phyloP scores from a whole-genome alignment of 2,888 invertebrate species.

The Drosophila niveifrons region DNA sequence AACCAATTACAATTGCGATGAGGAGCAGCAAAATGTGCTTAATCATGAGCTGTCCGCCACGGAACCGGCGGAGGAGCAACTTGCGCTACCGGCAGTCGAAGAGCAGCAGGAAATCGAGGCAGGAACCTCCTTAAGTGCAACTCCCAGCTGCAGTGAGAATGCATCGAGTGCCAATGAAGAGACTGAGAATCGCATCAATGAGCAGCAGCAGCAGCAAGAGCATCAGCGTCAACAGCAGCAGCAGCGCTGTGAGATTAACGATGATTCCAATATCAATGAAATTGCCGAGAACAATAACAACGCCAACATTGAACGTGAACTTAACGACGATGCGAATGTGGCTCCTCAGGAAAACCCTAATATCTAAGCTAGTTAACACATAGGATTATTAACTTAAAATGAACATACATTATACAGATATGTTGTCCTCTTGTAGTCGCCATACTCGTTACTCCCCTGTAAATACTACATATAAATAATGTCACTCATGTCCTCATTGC shows the following conservation, averaged over 20 bases:
- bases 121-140: constrained; percentile 28
- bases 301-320: constrained; percentile 84
- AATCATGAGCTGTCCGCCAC: constrained; percentile 64
- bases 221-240: constrained; percentile 30
- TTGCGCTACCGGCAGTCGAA: not conserved
- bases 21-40: constrained; percentile 77
- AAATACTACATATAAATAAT: constrained; percentile 26
- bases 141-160: constrained; percentile 5
- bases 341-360: constrained; percentile 61
- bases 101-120: constrained; percentile 19
- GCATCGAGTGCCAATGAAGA: constrained; percentile 69
- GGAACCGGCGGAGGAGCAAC: constrained; percentile 12
- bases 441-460: constrained; percentile 37
- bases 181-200: constrained; percentile 83
- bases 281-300: constrained; percentile 85
- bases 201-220: constrained; percentile 72
- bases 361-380: constrained; percentile 35
- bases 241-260: constrained; percentile 41
- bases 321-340: constrained; percentile 79
- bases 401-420: constrained; percentile 1
- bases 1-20: constrained; percentile 49
- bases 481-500: constrained; percentile 6
- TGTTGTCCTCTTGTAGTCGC: constrained; percentile 17
- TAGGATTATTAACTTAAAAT: constrained; percentile 3
- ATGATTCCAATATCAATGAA: constrained; percentile 83